phyloP scores from a whole-genome alignment of 2,888 invertebrate species.

The Pristionchus fissidentatus region DNA sequence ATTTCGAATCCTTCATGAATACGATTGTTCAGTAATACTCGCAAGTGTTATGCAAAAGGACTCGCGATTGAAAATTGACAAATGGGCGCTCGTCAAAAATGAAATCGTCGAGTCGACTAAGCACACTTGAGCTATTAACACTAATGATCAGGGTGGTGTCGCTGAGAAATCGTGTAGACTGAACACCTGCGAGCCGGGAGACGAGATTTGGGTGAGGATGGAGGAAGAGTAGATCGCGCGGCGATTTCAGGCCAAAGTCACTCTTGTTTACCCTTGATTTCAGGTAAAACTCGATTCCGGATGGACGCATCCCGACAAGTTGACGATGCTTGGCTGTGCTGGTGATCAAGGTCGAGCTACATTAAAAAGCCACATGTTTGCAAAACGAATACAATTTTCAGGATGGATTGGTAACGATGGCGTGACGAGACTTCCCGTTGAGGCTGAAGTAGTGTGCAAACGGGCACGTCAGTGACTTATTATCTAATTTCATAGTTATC shows the following conservation, averaged over 20 bases:
- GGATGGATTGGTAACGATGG: slow-evolving; percentile 39
- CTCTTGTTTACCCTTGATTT: neutral
- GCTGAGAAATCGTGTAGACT: slow-evolving; percentile 29
- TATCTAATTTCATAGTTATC: neutral
- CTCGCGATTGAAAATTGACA: too few relatives aligned
- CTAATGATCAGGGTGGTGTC: slow-evolving; percentile 27
- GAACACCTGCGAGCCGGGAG: slow-evolving; percentile 25
- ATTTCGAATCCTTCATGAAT: too few relatives aligned
- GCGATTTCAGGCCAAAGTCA: neutral
- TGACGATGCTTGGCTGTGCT: slow-evolving; percentile 36
- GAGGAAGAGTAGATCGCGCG: neutral
- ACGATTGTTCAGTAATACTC: too few relatives aligned
- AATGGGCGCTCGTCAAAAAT: too few relatives aligned
- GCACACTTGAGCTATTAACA: too few relatives aligned
- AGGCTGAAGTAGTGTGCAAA: slow-evolving; percentile 2
- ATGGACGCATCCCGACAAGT: slow-evolving; percentile 9
- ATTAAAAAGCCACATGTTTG: neutral
- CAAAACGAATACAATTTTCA: neutral
- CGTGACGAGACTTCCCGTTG: neutral
- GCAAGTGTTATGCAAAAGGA: too few relatives aligned
- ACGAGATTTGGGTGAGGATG: slow-evolving; percentile 24
- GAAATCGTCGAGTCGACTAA: too few relatives aligned
- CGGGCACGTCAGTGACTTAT: neutral
- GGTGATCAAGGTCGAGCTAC: neutral
- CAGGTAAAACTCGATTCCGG: slow-evolving; percentile 39